Conservation (phyloP, 2,888 invertebrate genomes). For the Hartigia nigra region DNA sequence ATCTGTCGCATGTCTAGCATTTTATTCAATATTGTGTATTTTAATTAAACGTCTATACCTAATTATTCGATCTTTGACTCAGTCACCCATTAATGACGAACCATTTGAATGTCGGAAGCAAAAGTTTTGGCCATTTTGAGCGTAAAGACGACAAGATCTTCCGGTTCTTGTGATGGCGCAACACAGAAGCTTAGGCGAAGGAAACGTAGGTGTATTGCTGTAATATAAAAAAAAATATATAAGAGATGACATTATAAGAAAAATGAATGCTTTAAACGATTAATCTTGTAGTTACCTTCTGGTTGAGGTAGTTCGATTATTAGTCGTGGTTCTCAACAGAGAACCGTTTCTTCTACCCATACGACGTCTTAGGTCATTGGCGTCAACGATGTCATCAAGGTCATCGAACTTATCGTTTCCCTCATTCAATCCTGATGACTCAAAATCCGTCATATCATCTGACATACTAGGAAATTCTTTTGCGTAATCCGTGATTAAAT, state of each 20-base stretch:
- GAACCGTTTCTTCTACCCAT: slow-evolving; percentile 15
- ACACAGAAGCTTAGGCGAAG: slow-evolving; percentile 36
- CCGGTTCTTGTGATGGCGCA: slow-evolving; percentile 49
- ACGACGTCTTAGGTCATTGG: slow-evolving; percentile 36
- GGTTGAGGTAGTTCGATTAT: slow-evolving; percentile 23
- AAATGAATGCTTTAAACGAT: not conserved
- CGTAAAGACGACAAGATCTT: slow-evolving; percentile 42
- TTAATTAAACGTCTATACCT: not conserved
- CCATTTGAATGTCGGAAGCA: slow-evolving; percentile 46
- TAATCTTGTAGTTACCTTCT: slow-evolving; percentile 39
- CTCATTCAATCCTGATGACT: slow-evolving; percentile 18
- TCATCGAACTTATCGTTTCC: slow-evolving; percentile 26
- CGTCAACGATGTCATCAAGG: slow-evolving; percentile 34
- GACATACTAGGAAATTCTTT: slow-evolving; percentile 38
- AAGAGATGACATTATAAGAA: not conserved
- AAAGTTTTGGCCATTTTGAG: slow-evolving; percentile 34
- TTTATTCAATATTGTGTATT: not conserved
- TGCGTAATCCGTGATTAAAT: slow-evolving; percentile 36
- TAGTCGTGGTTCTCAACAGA: slow-evolving; percentile 7
- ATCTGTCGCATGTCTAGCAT: not conserved
- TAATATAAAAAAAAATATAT: slow-evolving; percentile 6
- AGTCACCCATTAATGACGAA: slow-evolving; percentile 42
- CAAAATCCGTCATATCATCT: slow-evolving; percentile 36
- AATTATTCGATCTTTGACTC: slow-evolving; percentile 7
- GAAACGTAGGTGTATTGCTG: slow-evolving; percentile 40